phyloP scores from a whole-genome alignment of 2,113 vertebrate genomes.

The Triplophysa siluroides region DNA sequence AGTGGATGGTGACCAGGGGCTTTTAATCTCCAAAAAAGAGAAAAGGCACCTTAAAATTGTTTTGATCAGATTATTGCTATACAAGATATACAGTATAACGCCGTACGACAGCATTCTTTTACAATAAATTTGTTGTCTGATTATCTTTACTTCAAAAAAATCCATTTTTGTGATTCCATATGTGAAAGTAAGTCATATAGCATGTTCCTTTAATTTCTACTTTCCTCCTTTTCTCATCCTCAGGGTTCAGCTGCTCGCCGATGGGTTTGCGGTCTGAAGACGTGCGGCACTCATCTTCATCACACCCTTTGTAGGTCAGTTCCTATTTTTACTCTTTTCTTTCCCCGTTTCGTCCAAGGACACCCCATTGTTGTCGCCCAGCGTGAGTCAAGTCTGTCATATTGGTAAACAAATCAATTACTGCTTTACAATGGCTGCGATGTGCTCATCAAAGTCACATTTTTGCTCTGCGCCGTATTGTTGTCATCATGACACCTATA shows the following conservation, averaged over 20 bases:
- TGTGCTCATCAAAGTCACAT: conserved; percentile 41
- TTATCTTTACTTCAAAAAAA: neutral
- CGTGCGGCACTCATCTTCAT: conserved; percentile 53
- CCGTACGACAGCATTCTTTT: too few relatives aligned
- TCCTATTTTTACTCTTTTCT: conserved; percentile 58
- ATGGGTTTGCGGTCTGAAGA: conserved; percentile 60
- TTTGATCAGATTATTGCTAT: too few relatives aligned
- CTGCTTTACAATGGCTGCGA: conserved; percentile 10
- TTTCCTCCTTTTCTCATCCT: neutral
- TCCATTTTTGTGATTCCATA: neutral
- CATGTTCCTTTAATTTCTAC: neutral
- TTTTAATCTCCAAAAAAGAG: neutral
- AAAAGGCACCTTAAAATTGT: neutral
- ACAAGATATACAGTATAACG: too few relatives aligned
- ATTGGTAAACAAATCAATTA: conserved; percentile 44
- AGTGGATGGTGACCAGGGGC: neutral
- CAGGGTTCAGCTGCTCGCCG: conserved; percentile 55
- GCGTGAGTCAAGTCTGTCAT: conserved; percentile 16
- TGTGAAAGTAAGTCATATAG: neutral
- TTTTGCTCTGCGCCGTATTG: conserved; percentile 21
- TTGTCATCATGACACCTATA: conserved; percentile 45
- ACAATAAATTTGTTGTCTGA: too few relatives aligned
- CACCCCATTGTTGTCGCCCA: neutral
- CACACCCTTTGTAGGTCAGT: conserved; percentile 67
- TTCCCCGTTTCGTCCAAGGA: neutral